These are phyloP conservation scores for Pardalotus punctatus DNA, from an alignment of 2,113 vertebrate species.

Conservation along the genomic window DNA sequence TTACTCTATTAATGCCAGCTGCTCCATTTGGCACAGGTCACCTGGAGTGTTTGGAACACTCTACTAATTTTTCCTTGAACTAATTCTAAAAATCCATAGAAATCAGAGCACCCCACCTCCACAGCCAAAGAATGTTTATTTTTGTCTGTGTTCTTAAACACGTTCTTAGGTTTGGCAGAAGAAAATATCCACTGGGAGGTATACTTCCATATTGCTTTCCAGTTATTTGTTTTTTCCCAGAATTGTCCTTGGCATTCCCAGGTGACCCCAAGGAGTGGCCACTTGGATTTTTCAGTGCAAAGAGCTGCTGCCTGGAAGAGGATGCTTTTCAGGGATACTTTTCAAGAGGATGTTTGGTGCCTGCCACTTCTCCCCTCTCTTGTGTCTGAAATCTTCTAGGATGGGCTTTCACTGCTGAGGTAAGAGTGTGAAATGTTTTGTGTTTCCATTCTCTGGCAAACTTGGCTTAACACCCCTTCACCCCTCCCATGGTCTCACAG, in stretches of 20 bases:
- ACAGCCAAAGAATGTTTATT: background rate
- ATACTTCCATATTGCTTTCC: background rate
- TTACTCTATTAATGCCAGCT: slow-evolving; percentile 65
- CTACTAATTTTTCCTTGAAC: slow-evolving; percentile 43
- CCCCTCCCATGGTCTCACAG: background rate
- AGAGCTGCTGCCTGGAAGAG: background rate
- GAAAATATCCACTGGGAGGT: background rate
- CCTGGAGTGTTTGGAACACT: slow-evolving; percentile 4
- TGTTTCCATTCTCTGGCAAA: background rate
- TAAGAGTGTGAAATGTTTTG: background rate
- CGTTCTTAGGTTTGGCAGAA: background rate
- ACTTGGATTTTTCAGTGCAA: background rate
- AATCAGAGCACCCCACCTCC: background rate
- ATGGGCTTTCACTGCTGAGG: background rate
- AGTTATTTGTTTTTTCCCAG: background rate
- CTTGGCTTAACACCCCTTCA: background rate
- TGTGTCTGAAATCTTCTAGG: background rate
- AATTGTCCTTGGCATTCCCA: background rate
- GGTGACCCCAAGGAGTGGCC: background rate
- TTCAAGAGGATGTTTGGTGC: background rate
- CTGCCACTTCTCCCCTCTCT: background rate
- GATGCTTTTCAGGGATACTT: background rate
- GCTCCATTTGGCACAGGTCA: slow-evolving; percentile 53
- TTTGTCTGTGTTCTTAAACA: background rate
- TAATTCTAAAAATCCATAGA: slow-evolving; percentile 26